These are phyloP conservation scores for Drosophila kepulauana DNA, from an alignment of 1,140 invertebrate species.

Conservation along the genomic window DNA sequence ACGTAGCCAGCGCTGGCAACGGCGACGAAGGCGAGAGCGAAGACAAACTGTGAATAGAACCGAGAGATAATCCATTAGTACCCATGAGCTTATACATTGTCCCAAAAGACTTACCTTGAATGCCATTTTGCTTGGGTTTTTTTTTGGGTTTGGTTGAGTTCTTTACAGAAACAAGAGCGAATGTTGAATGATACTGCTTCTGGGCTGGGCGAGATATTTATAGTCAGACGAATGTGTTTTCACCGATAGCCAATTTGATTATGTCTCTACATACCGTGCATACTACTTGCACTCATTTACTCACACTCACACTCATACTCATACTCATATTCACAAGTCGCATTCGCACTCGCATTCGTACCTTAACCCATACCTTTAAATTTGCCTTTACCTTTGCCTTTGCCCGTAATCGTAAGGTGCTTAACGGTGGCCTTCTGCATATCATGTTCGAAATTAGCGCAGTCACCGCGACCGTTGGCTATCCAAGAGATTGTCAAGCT, in stretches of 20 bases:
- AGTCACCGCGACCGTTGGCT: constrained; percentile 61
- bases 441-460: constrained; percentile 78
- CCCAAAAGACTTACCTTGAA: constrained; percentile 69
- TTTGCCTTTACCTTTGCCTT: constrained; percentile 2
- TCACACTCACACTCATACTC: neutral
- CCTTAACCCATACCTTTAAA: neutral
- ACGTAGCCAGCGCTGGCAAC: constrained; percentile 73
- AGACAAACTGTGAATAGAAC: constrained; percentile 63
- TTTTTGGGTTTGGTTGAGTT: constrained; percentile 54
- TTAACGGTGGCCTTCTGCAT: constrained; percentile 77
- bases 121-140: constrained; percentile 61
- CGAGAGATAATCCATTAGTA: constrained; percentile 36
- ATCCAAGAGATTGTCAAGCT: constrained; percentile 63
- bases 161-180: constrained; percentile 66
- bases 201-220: constrained; percentile 63
- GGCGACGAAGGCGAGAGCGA: constrained; percentile 75
- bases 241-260: constrained; percentile 50
- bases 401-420: constrained; percentile 54
- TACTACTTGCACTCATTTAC: constrained; percentile 3
- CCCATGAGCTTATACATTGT: constrained; percentile 9
- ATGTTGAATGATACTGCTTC: constrained; percentile 74
- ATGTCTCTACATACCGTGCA: constrained; percentile 44
- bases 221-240: constrained; percentile 56
- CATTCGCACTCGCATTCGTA: neutral
- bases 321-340: neutral